Evolutionary conservation across 2,797 vertebrate genomes (phyloP).

Genomic region (Emys orbicularis): DNA sequence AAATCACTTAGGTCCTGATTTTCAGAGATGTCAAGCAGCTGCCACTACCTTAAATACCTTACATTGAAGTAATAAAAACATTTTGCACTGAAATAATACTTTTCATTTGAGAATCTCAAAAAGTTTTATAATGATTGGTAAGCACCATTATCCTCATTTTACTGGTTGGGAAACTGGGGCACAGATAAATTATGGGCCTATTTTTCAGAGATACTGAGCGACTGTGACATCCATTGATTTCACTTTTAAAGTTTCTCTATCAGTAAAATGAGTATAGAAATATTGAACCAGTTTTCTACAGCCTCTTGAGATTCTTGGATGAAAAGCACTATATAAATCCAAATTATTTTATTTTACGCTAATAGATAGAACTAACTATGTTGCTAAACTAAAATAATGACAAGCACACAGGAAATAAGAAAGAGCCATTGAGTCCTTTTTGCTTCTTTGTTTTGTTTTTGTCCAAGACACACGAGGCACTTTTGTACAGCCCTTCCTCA

Average conservation of each 20-base stretch:
- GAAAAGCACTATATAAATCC: neutral
- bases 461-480: neutral
- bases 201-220: neutral
- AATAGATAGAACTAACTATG: conserved; percentile 46
- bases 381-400: conserved; percentile 53
- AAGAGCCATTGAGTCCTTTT: neutral
- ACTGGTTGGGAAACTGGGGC: neutral
- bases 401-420: neutral
- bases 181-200: neutral
- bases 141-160: neutral
- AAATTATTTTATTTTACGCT: neutral
- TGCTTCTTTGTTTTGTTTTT: neutral
- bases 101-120: neutral
- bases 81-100: neutral
- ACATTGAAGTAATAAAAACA: neutral
- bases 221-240: neutral
- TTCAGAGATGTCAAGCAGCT: neutral
- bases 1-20: neutral
- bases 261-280: neutral
- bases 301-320: neutral
- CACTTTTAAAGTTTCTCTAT: neutral
- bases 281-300: neutral
- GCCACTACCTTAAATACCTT: neutral
- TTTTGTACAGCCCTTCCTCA: neutral
- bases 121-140: neutral